phyloP scores from a whole-genome alignment of 2,113 vertebrate genomes.

The Hippocampus guttulatus region DNA sequence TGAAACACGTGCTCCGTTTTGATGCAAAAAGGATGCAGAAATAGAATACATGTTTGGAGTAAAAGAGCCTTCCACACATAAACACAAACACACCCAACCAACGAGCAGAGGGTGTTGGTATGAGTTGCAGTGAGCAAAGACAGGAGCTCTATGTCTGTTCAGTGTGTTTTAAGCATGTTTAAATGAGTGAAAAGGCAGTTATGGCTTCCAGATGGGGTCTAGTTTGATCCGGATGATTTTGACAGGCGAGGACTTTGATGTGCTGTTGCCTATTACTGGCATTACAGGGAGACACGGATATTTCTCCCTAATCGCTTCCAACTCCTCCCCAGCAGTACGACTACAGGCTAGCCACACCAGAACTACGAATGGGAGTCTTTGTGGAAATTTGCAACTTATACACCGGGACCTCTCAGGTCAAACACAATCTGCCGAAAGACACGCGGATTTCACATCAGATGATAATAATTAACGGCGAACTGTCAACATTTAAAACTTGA shows the following conservation, averaged over 20 bases:
- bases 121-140: conserved; percentile 55
- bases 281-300: conserved; percentile 66
- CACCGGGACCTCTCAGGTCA: not conserved
- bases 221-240: conserved; percentile 71
- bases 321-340: conserved; percentile 47
- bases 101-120: conserved; percentile 52
- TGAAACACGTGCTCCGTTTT: not conserved
- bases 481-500: no score
- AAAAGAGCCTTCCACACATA: conserved; percentile 22
- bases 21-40: not conserved
- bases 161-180: conserved; percentile 71
- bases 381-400: not conserved
- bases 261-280: conserved; percentile 72
- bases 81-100: conserved; percentile 24
- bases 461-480: no score
- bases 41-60: conserved; percentile 22
- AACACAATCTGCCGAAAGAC: not conserved
- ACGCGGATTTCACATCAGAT: no score
- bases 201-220: conserved; percentile 70
- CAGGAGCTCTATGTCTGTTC: conserved; percentile 67
- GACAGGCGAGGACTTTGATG: conserved; percentile 72
- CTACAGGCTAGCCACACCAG: conserved; percentile 28
- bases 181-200: conserved; percentile 72
- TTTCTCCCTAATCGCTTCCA: conserved; percentile 73
- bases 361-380: conserved; percentile 6